Conservation (phyloP, 2,888 invertebrate genomes). For the Nomada ferruginata region DNA sequence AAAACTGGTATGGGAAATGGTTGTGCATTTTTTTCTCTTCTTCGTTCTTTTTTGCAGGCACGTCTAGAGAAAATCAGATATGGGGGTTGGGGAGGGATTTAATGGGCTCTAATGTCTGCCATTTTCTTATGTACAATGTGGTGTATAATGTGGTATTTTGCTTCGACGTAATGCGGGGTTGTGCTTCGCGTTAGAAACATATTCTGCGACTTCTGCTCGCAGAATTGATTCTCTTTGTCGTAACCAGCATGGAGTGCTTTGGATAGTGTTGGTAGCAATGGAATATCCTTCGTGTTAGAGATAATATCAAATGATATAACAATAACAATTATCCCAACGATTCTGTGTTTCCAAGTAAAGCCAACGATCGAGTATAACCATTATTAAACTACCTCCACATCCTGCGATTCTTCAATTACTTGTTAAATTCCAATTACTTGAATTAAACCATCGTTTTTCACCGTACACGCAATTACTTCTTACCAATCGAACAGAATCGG, state of each 20-base stretch:
- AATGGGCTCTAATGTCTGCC: not conserved
- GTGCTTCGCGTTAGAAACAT: not conserved
- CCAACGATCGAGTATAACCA: no score
- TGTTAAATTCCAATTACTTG: no score
- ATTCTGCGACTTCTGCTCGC: not conserved
- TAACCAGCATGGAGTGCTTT: no score
- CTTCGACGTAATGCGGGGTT: slow-evolving; percentile 2
- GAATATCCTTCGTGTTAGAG: no score
- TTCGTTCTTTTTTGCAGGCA: not conserved
- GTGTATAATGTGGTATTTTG: not conserved
- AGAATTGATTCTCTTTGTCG: slow-evolving; percentile 5
- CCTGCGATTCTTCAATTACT: no score
- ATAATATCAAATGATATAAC: no score
- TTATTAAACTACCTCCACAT: no score
- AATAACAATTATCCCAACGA: no score
- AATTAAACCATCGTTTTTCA: not conserved
- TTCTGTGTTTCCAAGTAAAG: no score
- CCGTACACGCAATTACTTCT: not conserved
- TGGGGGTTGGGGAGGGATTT: not conserved
- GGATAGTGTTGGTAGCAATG: no score
- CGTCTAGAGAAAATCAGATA: not conserved
- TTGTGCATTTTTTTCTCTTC: not conserved
- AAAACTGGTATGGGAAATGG: not conserved
- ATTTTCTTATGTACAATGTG: slow-evolving; percentile 1
- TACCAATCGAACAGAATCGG: not conserved